Conservation (phyloP, 2,888 invertebrate species). For the Volucella inflata region DNA sequence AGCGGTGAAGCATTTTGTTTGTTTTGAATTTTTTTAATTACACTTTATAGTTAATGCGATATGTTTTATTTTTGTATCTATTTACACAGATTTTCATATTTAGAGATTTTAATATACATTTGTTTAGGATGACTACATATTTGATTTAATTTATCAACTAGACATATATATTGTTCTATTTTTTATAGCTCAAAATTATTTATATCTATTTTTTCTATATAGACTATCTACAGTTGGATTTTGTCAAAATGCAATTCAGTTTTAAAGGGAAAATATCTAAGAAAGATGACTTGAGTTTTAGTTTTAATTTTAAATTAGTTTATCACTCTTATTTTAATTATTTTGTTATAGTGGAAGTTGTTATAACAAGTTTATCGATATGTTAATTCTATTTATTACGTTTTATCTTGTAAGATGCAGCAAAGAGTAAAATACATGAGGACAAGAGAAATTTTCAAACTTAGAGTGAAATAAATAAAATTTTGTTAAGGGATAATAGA, state of each 20-base stretch:
- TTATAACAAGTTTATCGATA: conserved; percentile 49
- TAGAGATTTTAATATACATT: conserved; percentile 14
- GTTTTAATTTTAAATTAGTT: background rate
- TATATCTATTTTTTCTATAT: conserved; percentile 28
- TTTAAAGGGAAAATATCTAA: conserved; percentile 29
- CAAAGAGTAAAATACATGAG: conserved; percentile 1
- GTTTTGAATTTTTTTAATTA: conserved; percentile 21
- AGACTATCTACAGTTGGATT: conserved; percentile 67
- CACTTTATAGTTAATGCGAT: conserved; percentile 18
- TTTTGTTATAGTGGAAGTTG: conserved; percentile 15
- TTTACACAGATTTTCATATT: conserved; percentile 33
- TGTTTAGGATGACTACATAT: background rate
- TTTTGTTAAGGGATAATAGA: too few relatives aligned
- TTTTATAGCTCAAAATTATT: conserved; percentile 5
- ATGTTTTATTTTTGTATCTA: conserved; percentile 34
- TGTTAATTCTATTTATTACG: conserved; percentile 43
- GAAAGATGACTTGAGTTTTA: background rate
- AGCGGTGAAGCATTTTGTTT: conserved; percentile 47
- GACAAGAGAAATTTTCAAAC: too few relatives aligned
- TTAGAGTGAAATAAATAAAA: too few relatives aligned
- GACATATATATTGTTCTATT: conserved; percentile 31
- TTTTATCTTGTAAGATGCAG: conserved; percentile 13
- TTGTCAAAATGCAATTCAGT: conserved; percentile 56
- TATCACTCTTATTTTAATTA: conserved; percentile 24
- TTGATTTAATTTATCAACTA: conserved; percentile 38